Conservation (phyloP, 2,888 invertebrate species). For the Leptopterna dolabrata region DNA sequence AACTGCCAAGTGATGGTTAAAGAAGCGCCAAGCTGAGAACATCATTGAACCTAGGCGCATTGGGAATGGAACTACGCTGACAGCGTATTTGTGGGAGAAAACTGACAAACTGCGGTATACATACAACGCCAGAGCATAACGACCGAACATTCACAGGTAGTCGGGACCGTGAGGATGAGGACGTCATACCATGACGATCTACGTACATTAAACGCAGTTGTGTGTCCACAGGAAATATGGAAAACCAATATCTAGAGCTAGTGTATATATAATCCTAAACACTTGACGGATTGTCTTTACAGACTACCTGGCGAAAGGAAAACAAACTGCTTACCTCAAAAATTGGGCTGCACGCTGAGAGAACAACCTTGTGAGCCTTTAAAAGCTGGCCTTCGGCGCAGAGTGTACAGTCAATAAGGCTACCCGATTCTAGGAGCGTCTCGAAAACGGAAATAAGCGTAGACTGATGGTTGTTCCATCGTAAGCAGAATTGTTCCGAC, state of each 20-base stretch:
- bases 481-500: conserved; percentile 85
- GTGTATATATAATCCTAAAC: too few relatives aligned
- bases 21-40: too few relatives aligned
- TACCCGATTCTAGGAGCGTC: conserved; percentile 88
- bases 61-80: too few relatives aligned
- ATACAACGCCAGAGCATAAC: neutral
- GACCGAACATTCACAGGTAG: neutral
- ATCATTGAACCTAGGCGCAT: too few relatives aligned
- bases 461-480: conserved; percentile 96
- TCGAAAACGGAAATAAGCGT: conserved; percentile 93
- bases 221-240: too few relatives aligned
- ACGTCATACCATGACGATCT: neutral
- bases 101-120: neutral
- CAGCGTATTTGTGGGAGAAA: too few relatives aligned
- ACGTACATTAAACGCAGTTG: neutral
- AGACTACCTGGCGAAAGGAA: too few relatives aligned
- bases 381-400: conserved; percentile 92
- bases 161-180: neutral
- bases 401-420: conserved; percentile 92
- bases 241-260: too few relatives aligned
- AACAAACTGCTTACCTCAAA: conserved; percentile 67
- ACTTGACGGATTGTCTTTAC: too few relatives aligned
- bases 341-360: conserved; percentile 77
- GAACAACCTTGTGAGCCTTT: conserved; percentile 93
- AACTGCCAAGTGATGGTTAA: too few relatives aligned